phyloP scores from a whole-genome alignment of 2,113 vertebrate genomes.

The Nipponia nippon region DNA sequence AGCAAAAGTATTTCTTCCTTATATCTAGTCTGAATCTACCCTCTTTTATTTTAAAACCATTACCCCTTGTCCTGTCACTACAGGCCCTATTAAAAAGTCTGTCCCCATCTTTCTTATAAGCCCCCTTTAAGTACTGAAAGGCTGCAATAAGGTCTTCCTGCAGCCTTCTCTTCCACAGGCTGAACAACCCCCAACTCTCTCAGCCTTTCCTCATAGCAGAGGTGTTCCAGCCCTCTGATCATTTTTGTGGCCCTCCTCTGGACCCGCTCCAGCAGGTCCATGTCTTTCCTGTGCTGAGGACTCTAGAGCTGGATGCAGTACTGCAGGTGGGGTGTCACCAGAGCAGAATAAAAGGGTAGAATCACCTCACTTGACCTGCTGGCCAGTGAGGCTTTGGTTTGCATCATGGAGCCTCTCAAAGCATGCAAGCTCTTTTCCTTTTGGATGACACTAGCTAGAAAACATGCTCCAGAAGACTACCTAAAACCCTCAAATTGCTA shows the following conservation, averaged over 20 bases:
- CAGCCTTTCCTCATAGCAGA: neutral
- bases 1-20: neutral
- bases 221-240: rapidly evolving
- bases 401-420: neutral
- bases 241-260: neutral
- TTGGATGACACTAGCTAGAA: neutral
- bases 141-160: neutral
- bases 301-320: neutral
- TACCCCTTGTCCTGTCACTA: neutral
- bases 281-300: rapidly evolving
- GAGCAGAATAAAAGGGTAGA: neutral
- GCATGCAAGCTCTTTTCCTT: neutral
- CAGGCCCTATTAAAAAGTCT: neutral
- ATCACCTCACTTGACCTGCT: neutral
- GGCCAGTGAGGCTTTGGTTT: neutral
- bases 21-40: neutral
- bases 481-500: neutral
- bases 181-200: neutral
- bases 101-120: neutral
- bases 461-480: neutral
- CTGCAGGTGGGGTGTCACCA: neutral
- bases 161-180: neutral
- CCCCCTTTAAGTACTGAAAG: neutral
- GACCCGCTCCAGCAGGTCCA: rapidly evolving
- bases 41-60: neutral